Evolutionary conservation across 2,888 invertebrate species (phyloP), one percentile per base, ranked within the genome.

Genomic region (Margaritifera margaritifera): DNA sequence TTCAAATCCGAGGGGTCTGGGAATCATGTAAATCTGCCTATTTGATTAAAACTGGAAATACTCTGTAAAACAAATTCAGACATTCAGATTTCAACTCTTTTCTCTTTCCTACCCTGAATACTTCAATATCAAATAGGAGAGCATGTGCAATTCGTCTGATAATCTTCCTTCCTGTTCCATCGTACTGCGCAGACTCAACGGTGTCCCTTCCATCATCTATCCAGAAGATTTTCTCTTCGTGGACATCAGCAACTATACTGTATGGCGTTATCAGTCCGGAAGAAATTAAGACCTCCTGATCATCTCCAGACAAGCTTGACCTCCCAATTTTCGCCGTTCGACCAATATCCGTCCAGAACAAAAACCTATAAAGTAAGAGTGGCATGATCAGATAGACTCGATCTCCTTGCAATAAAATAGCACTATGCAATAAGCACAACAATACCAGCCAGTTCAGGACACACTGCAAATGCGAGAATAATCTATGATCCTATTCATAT

Each of bases 281-380:
- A 8, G 24, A 56, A 27, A 67, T 51, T 6, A 67, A 25, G 18
- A 52, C 15, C n/a, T 27, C 11, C 62, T 51, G 56, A 25, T 62
- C n/a, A 19, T n/a, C 25, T n/a, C 67, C 67, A 1, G 11, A 20
- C 42, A 67, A 22, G 11, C n/a, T 50, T 11, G 67, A 31, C 27
- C 61, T n/a, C 25, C 62, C 61, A 51, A 67, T 67, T 6, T 22
- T 57, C 20, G 25, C n/a, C 6, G 24, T 54, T 1, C 6, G 20
- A 6, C 62, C 62, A 20, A 54, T 27, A 5, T 67, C 62, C n/a
- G 56, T 62, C 67, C 67, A 67, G n/a, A 67, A 67, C 19, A 67
- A 18, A 25, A 25, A 62, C 0, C 67, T 67, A 22, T n/a, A 53
- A 55, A 54, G 2, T 15, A 42, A 42, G 42, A 42, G 42, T 2